Base-by-base conservation (phyloP, 2,888 invertebrate genomes). In the Caenorhabditis sinica region DNA sequence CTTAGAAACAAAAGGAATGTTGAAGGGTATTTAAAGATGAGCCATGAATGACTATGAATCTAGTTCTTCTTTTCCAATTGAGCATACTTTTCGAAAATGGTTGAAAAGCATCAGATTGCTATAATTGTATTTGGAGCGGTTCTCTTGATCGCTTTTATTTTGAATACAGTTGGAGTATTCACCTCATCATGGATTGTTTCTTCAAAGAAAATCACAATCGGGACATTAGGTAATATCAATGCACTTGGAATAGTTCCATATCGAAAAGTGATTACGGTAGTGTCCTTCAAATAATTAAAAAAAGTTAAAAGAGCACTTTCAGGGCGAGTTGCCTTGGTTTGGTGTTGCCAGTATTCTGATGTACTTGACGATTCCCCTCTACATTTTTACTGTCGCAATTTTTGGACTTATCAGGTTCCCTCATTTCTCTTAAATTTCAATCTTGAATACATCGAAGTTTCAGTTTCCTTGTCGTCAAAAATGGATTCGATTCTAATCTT, bases 261-360 rank as follows among this genome's bases (percentile, higher is more conserved):
- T 49, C 4, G n/a, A 49, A 8, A n/a, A 1, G n/a, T 9, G n/a
- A 49, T 49, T 20, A 49, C n/a, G 15, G 49, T 49, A 49, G 20
- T 6, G 9, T 2, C 5, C 20, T n/a, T 49, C 20, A 11, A 20
- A 20, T 9, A n/a, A 20, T 49, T 17, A 2, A 9, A 20, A 49
- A 1, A 20, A 15, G 4, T 56, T 28, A 25, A 13, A 40, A 11
- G 13, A 40, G 13, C 13, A 40, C 11, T 33, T 60, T 66, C 49
- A 66, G 65, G 45, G 13, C 2, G 11, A n/a, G 2, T n/a, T 66
- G 17, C 65, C 65, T 1, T 66, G 49, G 45, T 49, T 49, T 49
- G 65, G 65, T 25, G 65, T 66, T 28, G 17, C 49, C 17, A 25
- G 45, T n/a, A 30, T 66, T 30, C 9, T 66, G 15, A 66, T 66